These are phyloP conservation scores for Diuraphis noxia DNA, from an alignment of 1,140 invertebrate species.

Conservation along the genomic window DNA sequence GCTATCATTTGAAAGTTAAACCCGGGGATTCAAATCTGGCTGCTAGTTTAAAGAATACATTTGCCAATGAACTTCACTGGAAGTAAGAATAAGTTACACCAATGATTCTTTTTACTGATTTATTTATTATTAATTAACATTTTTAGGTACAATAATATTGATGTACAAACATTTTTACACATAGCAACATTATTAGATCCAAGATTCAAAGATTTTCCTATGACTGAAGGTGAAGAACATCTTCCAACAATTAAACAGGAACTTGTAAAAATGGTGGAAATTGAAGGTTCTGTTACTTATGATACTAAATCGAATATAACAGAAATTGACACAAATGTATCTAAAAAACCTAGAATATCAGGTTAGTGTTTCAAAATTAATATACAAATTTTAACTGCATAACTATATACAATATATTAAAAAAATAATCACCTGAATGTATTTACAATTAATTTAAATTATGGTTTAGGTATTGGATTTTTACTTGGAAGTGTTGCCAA, in stretches of 20 bases:
- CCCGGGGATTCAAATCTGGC: slow-evolving; percentile 61
- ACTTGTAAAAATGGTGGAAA: slow-evolving; percentile 54
- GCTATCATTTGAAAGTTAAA: slow-evolving; percentile 63
- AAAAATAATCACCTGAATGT: not conserved
- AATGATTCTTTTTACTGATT: not conserved
- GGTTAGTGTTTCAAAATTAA: not conserved
- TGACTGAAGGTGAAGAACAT: slow-evolving; percentile 51
- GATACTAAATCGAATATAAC: not conserved
- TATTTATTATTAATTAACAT: not conserved
- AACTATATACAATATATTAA: not conserved
- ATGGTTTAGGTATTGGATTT: slow-evolving; percentile 12
- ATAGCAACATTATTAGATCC: slow-evolving; percentile 64
- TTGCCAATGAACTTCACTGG: slow-evolving; percentile 62
- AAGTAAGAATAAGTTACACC: slow-evolving; percentile 56
- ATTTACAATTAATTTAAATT: not conserved
- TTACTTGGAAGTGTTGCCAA: slow-evolving; percentile 19
- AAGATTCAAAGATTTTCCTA: slow-evolving; percentile 62
- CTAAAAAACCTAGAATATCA: slow-evolving; percentile 24
- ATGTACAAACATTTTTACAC: slow-evolving; percentile 62
- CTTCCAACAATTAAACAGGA: slow-evolving; percentile 52
- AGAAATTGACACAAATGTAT: not conserved
- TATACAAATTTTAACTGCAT: not conserved
- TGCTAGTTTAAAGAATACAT: slow-evolving; percentile 60
- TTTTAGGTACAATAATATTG: slow-evolving; percentile 60
- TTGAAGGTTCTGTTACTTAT: slow-evolving; percentile 41